Evolutionary conservation across 2,113 vertebrate species (phyloP).

Genomic region (Clupea harengus): DNA sequence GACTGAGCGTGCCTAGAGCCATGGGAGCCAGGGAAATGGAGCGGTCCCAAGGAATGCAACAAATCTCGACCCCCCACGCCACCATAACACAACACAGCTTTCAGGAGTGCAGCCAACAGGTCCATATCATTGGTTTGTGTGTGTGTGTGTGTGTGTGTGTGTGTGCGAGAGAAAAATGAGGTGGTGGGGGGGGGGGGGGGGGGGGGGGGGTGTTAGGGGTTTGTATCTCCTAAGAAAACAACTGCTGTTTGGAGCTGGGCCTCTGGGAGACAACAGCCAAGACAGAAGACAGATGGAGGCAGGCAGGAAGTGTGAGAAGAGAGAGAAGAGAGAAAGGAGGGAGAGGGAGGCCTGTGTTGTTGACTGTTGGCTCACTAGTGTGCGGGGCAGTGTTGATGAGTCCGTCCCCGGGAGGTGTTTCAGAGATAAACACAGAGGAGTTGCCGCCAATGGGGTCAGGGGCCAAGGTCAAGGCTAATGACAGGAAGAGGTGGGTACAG

Average conservation of each 20-base stretch:
- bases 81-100: neutral
- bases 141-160: neutral
- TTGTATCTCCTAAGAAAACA: conserved; percentile 3
- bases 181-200: neutral
- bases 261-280: neutral
- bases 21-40: neutral
- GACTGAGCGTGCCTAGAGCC: neutral
- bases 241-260: neutral
- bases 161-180: neutral
- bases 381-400: neutral
- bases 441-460: neutral
- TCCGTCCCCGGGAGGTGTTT: neutral
- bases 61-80: neutral
- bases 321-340: neutral
- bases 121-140: neutral
- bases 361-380: neutral
- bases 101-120: neutral
- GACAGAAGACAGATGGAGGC: neutral
- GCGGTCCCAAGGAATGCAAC: neutral
- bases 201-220: too few relatives aligned
- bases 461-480: conserved; percentile 6
- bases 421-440: neutral
- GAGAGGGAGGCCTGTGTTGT: neutral
- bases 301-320: neutral
- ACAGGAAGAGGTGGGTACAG: neutral